These are phyloP conservation scores for Radopholus similis DNA, from an alignment of 1,140 invertebrate genomes.

Conservation along the genomic window DNA sequence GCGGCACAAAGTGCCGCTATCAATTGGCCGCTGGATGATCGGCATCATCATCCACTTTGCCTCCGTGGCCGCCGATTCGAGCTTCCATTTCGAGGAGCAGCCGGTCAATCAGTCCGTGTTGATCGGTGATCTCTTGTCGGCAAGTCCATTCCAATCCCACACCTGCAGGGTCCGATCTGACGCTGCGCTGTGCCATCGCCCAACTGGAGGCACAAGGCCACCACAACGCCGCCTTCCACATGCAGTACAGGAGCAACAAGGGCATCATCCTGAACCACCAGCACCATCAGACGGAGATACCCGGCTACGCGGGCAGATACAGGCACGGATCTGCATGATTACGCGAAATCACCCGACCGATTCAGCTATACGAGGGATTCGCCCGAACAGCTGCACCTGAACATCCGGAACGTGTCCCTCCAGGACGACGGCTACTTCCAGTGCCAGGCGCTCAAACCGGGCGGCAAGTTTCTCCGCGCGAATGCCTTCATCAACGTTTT, in stretches of 20 bases:
- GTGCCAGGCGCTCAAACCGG: constrained; percentile 35
- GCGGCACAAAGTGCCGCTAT: neutral
- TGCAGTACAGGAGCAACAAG: constrained; percentile 39
- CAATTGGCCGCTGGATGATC: no score
- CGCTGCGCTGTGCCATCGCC: constrained; percentile 28
- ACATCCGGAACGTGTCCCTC: constrained; percentile 37
- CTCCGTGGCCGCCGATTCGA: no score
- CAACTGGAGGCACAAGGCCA: constrained; percentile 11
- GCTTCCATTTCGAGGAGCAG: constrained; percentile 25
- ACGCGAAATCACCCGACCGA: neutral
- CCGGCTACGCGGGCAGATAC: constrained; percentile 43
- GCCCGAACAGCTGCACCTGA: constrained; percentile 35
- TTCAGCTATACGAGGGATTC: constrained; percentile 32
- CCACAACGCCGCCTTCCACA: constrained; percentile 31
- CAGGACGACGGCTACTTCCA: constrained; percentile 43
- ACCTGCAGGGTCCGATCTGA: constrained; percentile 15
- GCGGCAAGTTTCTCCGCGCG: constrained; percentile 23
- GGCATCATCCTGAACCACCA: constrained; percentile 30
- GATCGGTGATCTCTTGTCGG: constrained; percentile 9
- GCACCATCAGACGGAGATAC: constrained; percentile 13
- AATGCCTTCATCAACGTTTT: constrained; percentile 37
- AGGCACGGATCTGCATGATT: neutral
- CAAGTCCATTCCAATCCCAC: neutral
- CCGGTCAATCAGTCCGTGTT: constrained; percentile 33
- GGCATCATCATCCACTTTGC: no score